These are phyloP conservation scores for Sebastes ruberrimus DNA, from an alignment of 2,797 vertebrate species.

Conservation along the genomic window DNA sequence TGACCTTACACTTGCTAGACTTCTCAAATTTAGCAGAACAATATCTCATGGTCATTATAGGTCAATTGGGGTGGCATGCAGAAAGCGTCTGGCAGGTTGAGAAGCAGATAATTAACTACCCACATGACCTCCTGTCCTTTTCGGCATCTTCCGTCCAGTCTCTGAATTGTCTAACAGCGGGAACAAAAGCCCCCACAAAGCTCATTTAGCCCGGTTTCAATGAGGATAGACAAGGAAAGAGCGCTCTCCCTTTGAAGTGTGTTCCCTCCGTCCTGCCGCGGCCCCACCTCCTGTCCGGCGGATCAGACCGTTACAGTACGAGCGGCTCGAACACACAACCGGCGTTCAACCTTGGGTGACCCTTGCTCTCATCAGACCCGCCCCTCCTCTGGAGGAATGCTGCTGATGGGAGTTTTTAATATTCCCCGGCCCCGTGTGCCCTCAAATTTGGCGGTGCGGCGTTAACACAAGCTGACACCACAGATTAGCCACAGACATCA, in stretches of 20 bases:
- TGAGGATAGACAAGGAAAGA: constrained; percentile 69
- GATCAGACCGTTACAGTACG: constrained; percentile 76
- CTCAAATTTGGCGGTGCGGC: constrained; percentile 95
- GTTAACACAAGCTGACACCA: constrained; percentile 99
- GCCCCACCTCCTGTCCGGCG: constrained; percentile 67
- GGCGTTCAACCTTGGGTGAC: constrained; percentile 76
- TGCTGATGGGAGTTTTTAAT: constrained; percentile 94
- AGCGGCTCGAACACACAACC: constrained; percentile 60
- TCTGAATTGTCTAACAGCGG: constrained; percentile 68
- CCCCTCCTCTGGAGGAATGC: constrained; percentile 88
- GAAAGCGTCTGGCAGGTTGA: constrained; percentile 59
- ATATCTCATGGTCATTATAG: constrained; percentile 61
- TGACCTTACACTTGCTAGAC: constrained; percentile 57
- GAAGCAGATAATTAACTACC: constrained; percentile 71
- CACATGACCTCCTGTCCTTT: constrained; percentile 65
- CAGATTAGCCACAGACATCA: constrained; percentile 99
- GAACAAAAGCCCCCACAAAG: constrained; percentile 66
- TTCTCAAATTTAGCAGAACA: constrained; percentile 61
- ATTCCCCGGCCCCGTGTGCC: constrained; percentile 92
- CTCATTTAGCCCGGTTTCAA: constrained; percentile 72
- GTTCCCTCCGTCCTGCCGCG: constrained; percentile 53
- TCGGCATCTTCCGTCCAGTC: constrained; percentile 64
- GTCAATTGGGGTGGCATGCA: constrained; percentile 56
- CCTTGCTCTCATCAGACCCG: constrained; percentile 69
- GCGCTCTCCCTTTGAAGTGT: constrained; percentile 73